Evolutionary conservation across 2,888 invertebrate genomes (phyloP), one percentile per base, ranked within the genome.

Genomic region (Oxyscelio sp.): DNA sequence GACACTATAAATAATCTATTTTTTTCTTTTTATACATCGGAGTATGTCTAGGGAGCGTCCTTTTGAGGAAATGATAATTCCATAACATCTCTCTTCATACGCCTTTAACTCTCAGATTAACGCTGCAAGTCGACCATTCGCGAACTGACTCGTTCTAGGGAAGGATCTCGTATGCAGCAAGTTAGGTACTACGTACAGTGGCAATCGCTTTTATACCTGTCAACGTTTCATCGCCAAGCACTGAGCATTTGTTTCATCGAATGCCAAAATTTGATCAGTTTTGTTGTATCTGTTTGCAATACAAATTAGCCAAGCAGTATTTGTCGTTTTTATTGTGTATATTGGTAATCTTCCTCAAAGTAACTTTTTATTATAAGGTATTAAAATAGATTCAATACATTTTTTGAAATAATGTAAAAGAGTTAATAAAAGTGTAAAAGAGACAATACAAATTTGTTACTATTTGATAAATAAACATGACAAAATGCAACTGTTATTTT

Each of bases 1-100:
- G 73, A 71, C 75, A 70, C 70, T 77, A 65, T 65, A 71, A 70
- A 82, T 75, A 70, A 75, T 63, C 63, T 75, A 71, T 65, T 58
- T 65, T 11, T 63, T 31, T 4, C 54, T 31, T 52, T 77, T 77
- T 77, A 74, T 73, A 80, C 74, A 74, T 68, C 50, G 52, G 71
- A 66, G 77, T 66, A 83, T 63, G 48, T 40, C 59, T 81, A 68
- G 43, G 61, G 77, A 78, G 68, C 56, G 45, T 73, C 59, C 21
- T 73, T 52, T 65, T 31, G 11, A 66, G 45, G 38, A 83, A 78
- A 65, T 82, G 43, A 82, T 83, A 70, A 71, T 71, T 82, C 21
- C 50, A 21, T 77, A 75, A 75, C 65, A 71, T 61, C 50, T 45
- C 61, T 40, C 3, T 27, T n/a, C n/a, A 50, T 50, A 71, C 52